Evolutionary conservation across 2,888 invertebrate species (phyloP), one percentile per base, ranked within the genome.

Genomic region (Cylloceria caligata): DNA sequence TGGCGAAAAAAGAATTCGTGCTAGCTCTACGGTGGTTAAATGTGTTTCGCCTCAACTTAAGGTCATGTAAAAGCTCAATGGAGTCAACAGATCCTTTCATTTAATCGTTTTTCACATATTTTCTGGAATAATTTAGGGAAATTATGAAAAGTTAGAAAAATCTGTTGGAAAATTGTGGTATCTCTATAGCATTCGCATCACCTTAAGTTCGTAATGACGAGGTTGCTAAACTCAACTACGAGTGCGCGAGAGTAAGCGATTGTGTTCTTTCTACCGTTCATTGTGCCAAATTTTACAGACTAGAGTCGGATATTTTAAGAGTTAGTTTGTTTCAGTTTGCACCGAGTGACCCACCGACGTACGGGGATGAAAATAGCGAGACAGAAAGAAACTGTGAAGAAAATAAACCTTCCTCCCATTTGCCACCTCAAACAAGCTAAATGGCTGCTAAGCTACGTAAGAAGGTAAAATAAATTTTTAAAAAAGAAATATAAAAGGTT

Each of bases 201-300:
- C 39, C 13, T 39, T 24, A 55, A 55, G 52, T 19, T 21, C 36
- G 9, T 24, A 36, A 21, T 9, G 19, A 27, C 6, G 65, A 60
- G 27, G 52, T 64, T 36, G 49, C 39, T 79, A 47, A 6, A 16
- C 64, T 60, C 21, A 19, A 65, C 68, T 73, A 64, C 47, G 77
- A 74, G 69, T 55, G 47, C 71, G 83, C 79, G 81, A 77, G 45
- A 52, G 30, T 34, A 47, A n/a, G 74, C 9, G 30, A 73, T 64
- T 69, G 74, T 57, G 64, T 67, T 39, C n/a, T 71, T 65, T 73
- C 45, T 67, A 67, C 55, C 34, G 57, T 67, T 49, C 27, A 67
- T 60, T 73, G 72, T 73, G 79, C 49, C 39, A 67, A 42, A 45
- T 39, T 72, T 52, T 62, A 57, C 73, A 39, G 21, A 65, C 16